Base-by-base conservation (phyloP, 2,797 vertebrate genomes). In the Halcyon smyrnensis region DNA sequence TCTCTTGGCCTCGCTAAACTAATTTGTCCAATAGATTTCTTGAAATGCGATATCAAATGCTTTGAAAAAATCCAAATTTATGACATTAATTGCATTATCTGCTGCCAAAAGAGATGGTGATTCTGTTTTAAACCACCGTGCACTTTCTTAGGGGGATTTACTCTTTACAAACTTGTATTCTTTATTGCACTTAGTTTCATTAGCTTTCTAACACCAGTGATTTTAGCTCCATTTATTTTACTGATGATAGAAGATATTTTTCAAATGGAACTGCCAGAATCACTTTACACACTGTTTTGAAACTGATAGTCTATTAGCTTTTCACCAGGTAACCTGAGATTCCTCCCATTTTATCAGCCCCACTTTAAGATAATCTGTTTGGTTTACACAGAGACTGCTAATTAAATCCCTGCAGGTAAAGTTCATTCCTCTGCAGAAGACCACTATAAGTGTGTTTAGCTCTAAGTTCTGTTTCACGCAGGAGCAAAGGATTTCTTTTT, bases 261-360 rank as follows among this genome's bases (percentile, higher is more conserved):
- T 95, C 87, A 91, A 95, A 96, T 90, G 68, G 94, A 97, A 89
- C 95, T 89, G 92, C 87, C 91, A 96, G 84, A 83, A 93, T 87
- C 68, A 80, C 89, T 93, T 84, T 90, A 65, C 94, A 94, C 89
- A 95, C 83, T 82, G 90, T 68, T 94, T 91, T 92, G 77, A 84
- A 64, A 95, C 83, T 70, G 74, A 80, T 75, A 93, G 70, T 43
- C 96, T 79, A 96, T 95, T 87, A 94, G 90, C 57, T 95, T 87
- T 95, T 54, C 96, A 91, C 81, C 91, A 95, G 93, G 90, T 94
- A 90, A 95, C 59, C 74, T 67, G 4, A 1, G 32, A 86, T 84
- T 63, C 73, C 85, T 90, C 59, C 80, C 56, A 74, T 96, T 88
- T 76, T 69, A 84, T 84, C 86, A 89, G 88, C 84, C 79, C 78